Evolutionary conservation across 2,797 vertebrate species (phyloP).

Genomic region (Poeciliopsis turneri): DNA sequence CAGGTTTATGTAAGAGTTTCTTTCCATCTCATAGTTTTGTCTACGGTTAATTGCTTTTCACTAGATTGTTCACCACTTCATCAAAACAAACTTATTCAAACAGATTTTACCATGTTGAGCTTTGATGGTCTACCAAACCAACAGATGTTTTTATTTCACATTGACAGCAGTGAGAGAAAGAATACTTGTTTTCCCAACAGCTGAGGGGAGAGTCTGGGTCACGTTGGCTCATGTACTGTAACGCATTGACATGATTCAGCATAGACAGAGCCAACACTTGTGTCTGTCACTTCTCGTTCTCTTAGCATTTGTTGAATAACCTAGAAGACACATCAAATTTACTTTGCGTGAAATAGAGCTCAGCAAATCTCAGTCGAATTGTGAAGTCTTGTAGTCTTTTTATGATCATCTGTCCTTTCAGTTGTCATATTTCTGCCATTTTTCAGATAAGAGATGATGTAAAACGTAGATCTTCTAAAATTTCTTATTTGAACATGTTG

Average conservation of each 20-base stretch:
- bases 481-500: not conserved
- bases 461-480: constrained; percentile 16
- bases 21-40: not conserved
- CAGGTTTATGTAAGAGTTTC: not conserved
- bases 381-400: constrained; percentile 32
- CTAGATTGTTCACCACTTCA: not conserved
- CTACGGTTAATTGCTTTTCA: not conserved
- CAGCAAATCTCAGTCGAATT: constrained; percentile 29
- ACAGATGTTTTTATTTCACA: constrained; percentile 20
- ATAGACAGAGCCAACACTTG: constrained; percentile 33
- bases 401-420: constrained; percentile 5
- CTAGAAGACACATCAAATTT: constrained; percentile 31
- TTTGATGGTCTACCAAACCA: constrained; percentile 2
- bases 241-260: constrained; percentile 46
- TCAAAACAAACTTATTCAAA: not conserved
- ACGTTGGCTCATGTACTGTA: constrained; percentile 26
- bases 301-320: constrained; percentile 25
- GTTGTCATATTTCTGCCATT: constrained; percentile 26
- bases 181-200: constrained; percentile 24
- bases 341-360: constrained; percentile 34
- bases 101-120: not conserved
- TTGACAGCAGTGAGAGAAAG: constrained; percentile 6
- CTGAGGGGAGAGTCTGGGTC: constrained; percentile 31
- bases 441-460: constrained; percentile 24
- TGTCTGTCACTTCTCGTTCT: constrained; percentile 48